Evolutionary conservation across 1,140 invertebrate species (phyloP), one percentile per base, ranked within the genome.

Genomic region (Araneus ventricosus): DNA sequence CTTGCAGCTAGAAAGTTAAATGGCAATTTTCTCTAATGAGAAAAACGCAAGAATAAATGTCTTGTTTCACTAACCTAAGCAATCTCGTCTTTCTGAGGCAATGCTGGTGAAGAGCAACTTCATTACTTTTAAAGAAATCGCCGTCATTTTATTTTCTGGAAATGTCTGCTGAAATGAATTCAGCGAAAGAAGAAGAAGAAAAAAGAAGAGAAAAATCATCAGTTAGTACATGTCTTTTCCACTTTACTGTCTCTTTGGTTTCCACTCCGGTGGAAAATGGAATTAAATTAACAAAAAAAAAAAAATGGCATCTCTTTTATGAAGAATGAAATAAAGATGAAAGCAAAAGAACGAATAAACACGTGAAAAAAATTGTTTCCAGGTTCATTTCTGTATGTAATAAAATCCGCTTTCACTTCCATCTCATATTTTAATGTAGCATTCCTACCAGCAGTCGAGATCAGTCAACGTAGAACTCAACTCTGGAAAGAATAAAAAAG

Each of bases 371-470:
- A 67, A 45, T 70, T 41, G 37, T 34, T 88, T 41, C 86, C 14
- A n/a, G 70, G 37, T 37, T 75, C 27, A 37, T 75, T 30, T 75
- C 34, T 75, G 27, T 70, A 30, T 27, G 61, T 67, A 88, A 90
- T 90, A 59, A 90, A 90, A 90, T 80, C 41, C 59, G 17, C 41
- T 39, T 70, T 67, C 86, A 45, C 39, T 24, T 79, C 27, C 61
- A 52, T 75, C 57, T 39, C 52, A 37, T 90, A 80, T 80, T 80
- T 7, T 22, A 75, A 80, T 24, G 27, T 34, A 37, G 22, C 27
- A 52, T 80, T 57, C 80, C 45, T 52, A 4, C 45, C 3, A 14
- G 45, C 45, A 52, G 45, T 14, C 10, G 45, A 2, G 17, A 52
- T 37, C 59, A 30, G 52, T 24, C 34, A 87, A 20, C 17, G 61